Conservation (phyloP, 1,140 invertebrate genomes). For the Formica exsecta region DNA sequence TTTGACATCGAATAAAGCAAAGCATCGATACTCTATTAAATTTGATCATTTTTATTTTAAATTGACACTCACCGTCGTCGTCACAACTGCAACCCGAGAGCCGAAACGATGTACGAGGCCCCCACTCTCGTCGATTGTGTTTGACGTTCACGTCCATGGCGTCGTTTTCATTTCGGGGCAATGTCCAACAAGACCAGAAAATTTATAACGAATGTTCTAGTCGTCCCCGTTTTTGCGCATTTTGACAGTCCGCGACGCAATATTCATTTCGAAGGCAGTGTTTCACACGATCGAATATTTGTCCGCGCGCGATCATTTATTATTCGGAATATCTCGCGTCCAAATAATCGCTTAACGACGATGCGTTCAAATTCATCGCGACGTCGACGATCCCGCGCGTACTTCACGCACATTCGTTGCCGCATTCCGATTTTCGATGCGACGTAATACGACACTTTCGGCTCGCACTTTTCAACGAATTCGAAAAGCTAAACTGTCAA, state of each 20-base stretch:
- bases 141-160: slow-evolving; percentile 17
- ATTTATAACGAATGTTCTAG: slow-evolving; percentile 10
- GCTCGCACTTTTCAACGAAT: too few species aligned
- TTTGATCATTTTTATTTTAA: slow-evolving; percentile 24
- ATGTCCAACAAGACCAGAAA: slow-evolving; percentile 21
- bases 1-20: not conserved
- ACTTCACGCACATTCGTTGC: not conserved
- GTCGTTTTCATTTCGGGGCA: slow-evolving; percentile 20
- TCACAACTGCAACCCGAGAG: slow-evolving; percentile 5
- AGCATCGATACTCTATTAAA: slow-evolving; percentile 16
- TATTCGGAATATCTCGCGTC: not conserved
- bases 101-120: not conserved
- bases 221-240: not conserved
- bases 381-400: not conserved
- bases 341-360: not conserved
- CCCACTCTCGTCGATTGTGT: slow-evolving; percentile 6
- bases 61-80: slow-evolving; percentile 7
- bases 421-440: not conserved
- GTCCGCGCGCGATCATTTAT: slow-evolving; percentile 14
- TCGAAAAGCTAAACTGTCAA: too few species aligned
- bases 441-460: not conserved
- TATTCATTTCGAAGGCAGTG: not conserved
- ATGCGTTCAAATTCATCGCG: not conserved
- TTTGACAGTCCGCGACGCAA: not conserved
- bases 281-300: not conserved